Conservation (phyloP, 2,113 vertebrate species). For the Vidua macroura region DNA sequence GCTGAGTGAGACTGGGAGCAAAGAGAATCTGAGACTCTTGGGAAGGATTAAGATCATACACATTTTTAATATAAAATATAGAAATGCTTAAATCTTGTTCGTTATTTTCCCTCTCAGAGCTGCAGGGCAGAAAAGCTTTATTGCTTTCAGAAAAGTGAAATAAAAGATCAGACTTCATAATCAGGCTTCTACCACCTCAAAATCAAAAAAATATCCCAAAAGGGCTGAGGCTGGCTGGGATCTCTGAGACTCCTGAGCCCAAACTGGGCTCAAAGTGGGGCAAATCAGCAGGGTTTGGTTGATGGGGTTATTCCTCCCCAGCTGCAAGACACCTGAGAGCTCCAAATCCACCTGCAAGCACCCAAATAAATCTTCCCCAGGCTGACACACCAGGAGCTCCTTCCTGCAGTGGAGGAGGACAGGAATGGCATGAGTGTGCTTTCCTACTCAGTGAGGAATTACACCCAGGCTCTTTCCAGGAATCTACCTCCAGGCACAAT, state of each 20-base stretch:
- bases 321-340: rapidly evolving
- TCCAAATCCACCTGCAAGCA: neutral
- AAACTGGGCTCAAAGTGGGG: neutral
- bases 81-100: neutral
- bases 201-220: neutral
- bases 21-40: neutral
- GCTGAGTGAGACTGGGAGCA: neutral
- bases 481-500: neutral
- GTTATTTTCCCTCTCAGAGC: neutral
- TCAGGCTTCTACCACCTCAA: neutral
- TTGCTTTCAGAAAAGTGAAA: neutral
- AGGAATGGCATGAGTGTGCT: neutral
- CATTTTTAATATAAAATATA: neutral
- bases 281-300: neutral
- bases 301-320: neutral
- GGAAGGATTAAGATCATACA: neutral
- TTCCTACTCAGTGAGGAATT: neutral
- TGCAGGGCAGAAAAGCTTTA: neutral
- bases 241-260: neutral
- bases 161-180: neutral
- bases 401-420: neutral
- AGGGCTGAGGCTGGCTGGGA: neutral
- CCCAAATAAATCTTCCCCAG: neutral
- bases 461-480: neutral
- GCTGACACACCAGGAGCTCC: neutral